Evolutionary conservation across 92 coral and sea anemone species (phyloP).

Genomic region (Palythoa grandiflora): DNA sequence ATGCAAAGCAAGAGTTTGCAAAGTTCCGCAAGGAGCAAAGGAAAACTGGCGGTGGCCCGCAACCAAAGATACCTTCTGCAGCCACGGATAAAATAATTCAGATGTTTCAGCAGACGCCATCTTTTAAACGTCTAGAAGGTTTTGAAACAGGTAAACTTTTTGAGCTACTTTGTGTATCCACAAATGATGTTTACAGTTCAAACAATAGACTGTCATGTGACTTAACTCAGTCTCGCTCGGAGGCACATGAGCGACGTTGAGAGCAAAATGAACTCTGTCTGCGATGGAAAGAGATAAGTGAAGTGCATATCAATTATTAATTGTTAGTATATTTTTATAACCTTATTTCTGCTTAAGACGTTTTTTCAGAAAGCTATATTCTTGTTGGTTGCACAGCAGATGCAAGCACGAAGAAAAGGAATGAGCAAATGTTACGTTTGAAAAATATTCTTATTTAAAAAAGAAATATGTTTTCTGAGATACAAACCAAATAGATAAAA

Average conservation of each 20-base stretch:
- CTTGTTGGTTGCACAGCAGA: no score
- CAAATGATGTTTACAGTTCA: slow-evolving; percentile 30
- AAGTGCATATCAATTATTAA: neutral
- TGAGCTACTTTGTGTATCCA: slow-evolving; percentile 21
- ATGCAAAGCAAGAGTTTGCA: slow-evolving; percentile 27
- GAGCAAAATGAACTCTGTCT: neutral
- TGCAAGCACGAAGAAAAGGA: no score
- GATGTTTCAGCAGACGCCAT: slow-evolving; percentile 28
- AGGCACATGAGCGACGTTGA: neutral
- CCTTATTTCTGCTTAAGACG: no score
- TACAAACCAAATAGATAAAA: neutral
- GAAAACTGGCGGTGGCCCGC: slow-evolving; percentile 45
- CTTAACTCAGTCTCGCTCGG: slow-evolving; percentile 26
- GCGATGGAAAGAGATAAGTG: neutral
- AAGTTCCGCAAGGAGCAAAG: slow-evolving; percentile 32
- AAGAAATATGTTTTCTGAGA: no score
- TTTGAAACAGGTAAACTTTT: slow-evolving; percentile 46
- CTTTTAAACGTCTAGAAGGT: slow-evolving; percentile 44
- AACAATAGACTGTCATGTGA: slow-evolving; percentile 45
- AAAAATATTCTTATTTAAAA: no score
- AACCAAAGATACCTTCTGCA: neutral
- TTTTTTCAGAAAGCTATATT: no score
- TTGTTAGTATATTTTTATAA: neutral
- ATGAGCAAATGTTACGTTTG: no score
- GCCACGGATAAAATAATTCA: slow-evolving; percentile 37